These are phyloP conservation scores for Phoeniculus purpureus DNA, from an alignment of 2,797 vertebrate species.

Conservation along the genomic window DNA sequence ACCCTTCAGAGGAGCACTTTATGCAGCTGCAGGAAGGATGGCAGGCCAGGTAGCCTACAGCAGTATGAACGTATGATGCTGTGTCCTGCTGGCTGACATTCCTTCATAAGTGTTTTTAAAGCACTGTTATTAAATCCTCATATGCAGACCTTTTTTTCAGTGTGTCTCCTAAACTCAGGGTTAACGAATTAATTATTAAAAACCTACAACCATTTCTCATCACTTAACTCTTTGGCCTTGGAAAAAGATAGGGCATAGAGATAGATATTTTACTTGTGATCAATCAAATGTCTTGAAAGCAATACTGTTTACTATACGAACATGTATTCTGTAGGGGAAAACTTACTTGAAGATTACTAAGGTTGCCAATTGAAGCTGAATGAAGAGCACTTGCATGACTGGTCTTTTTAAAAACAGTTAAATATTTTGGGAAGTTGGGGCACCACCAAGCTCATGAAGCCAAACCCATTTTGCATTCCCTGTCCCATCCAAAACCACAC, in stretches of 20 bases:
- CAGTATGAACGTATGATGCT: background rate
- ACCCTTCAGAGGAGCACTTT: background rate
- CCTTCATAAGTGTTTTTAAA: background rate
- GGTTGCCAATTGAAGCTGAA: background rate
- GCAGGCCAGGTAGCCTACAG: background rate
- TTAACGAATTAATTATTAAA: slow-evolving; percentile 24
- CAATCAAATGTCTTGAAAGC: background rate
- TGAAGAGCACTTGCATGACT: background rate
- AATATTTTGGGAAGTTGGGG: background rate
- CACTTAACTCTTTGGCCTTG: background rate
- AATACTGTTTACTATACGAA: background rate
- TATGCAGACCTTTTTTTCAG: background rate
- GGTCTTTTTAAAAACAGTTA: background rate
- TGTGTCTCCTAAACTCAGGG: background rate
- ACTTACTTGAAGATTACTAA: background rate
- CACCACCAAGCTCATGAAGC: background rate
- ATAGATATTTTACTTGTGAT: background rate
- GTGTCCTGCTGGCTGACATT: background rate
- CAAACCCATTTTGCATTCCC: background rate
- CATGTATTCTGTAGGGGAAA: background rate
- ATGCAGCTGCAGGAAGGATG: background rate
- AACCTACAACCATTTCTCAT: slow-evolving; percentile 1
- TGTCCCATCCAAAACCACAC: background rate
- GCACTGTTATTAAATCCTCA: background rate
- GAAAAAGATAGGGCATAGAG: background rate